Base-by-base conservation (phyloP, 2,113 vertebrate species). In the Ploceus nigricollis region DNA sequence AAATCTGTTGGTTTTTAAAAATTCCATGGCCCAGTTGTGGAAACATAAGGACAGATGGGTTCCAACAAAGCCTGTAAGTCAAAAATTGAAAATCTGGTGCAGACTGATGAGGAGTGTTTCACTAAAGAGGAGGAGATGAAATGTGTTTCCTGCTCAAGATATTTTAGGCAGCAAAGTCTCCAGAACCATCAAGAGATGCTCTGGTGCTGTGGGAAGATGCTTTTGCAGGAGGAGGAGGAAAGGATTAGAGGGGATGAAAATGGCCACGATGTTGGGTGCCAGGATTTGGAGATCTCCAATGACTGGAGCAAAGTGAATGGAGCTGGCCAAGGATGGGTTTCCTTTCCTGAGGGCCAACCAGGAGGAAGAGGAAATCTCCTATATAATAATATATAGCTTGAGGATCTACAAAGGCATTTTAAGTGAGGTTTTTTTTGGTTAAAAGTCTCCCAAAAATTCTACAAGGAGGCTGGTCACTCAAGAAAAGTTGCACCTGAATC, bases 41-140 rank as follows among this genome's bases (percentile, higher is more conserved):
- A 71, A 25, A 23, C 1, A 0, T 12, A 11, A 68, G 47, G 3
- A 3, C 45, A 61, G 48, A n/a, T 31, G 17, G 1, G 5, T 72
- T 79, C 50, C 42, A 40, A 3, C 37, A 35, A 72, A 54, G 4
- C 61, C 7, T n/a, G 1, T 37, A 35, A 65, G 6, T 53, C 16
- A 72, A 42, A 72, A 16, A 27, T 54, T 42, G 15, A 54, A 7
- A 35, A 54, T 72, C 21, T 44, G 33, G 8, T 78, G 47, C 19
- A 56, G 50, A 13, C 5, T 65, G 45, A 22, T 58, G 35, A 89
- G 25, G 12, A 53, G 10, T 33, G 9, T 37, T 68, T n/a, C 53
- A 35, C 8, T 66, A 3, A 42, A 51, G 47, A 71, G 30, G 4
- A 24, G 5, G 1, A 70, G 64, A 22, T n/a, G 37, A 53, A 47